Conservation (phyloP, 1,140 invertebrate species). For the Macrocentrus cingulum region DNA sequence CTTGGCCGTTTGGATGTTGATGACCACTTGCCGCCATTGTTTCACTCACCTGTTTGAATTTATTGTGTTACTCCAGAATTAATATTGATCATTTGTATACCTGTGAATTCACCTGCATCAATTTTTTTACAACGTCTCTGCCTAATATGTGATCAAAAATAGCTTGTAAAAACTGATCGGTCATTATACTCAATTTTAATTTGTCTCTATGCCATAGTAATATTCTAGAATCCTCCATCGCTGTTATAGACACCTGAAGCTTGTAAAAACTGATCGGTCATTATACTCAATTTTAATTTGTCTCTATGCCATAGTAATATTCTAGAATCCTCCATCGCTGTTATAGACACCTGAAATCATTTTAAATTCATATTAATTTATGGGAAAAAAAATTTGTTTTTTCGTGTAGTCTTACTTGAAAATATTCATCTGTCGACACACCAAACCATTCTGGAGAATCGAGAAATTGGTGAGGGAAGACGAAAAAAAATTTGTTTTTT, state of each 20-base stretch:
- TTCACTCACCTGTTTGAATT: slow-evolving; percentile 66
- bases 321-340: slow-evolving; percentile 83
- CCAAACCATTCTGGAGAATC: no score
- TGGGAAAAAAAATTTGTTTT: no score
- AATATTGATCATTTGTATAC: background rate
- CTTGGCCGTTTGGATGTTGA: slow-evolving; percentile 68
- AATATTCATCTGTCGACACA: no score
- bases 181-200: slow-evolving; percentile 81
- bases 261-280: slow-evolving; percentile 77
- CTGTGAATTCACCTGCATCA: slow-evolving; percentile 79
- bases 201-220: slow-evolving; percentile 86
- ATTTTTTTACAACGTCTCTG: slow-evolving; percentile 85
- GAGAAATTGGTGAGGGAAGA: slow-evolving; percentile 18
- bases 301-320: slow-evolving; percentile 85
- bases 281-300: slow-evolving; percentile 82
- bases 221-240: slow-evolving; percentile 83
- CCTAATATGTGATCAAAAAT: slow-evolving; percentile 87
- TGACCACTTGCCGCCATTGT: slow-evolving; percentile 75
- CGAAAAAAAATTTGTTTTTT: no score
- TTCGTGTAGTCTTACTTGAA: no score
- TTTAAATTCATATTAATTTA: slow-evolving; percentile 82
- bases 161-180: slow-evolving; percentile 79
- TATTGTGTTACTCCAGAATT: background rate
- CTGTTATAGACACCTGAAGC: slow-evolving; percentile 78
- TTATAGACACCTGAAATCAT: slow-evolving; percentile 75